Base-by-base conservation (phyloP, 2,888 invertebrate genomes). In the Liodrosophila aerea region DNA sequence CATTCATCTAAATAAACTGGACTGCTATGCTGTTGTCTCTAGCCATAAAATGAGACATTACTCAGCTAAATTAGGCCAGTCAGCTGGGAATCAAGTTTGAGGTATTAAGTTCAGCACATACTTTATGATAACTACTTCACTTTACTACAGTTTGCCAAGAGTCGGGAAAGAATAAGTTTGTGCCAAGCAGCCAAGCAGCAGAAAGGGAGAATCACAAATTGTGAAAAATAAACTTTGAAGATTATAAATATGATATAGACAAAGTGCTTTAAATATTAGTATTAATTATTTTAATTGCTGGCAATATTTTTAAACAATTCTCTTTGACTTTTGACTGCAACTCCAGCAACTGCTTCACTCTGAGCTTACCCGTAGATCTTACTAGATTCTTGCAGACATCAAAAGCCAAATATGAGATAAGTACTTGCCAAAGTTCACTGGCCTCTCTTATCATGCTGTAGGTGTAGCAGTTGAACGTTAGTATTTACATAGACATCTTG, bases 401-500 rank as follows among this genome's bases (percentile, higher is more conserved):
- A 61, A 61, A 61, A 41, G 9, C 15, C 47, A 52, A 54, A 29
- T 27, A 29, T 36, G 37, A 4, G 53, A 59, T 45, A 58, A 44
- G 52, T 41, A 52, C 58, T 49, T 47, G 18, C 11, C 16, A 22
- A 34, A 64, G 64, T 60, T 56, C 50, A 69, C 29, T 56, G 52
- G 37, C 64, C 60, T 43, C n/a, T 31, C 39, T 47, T 50, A 46
- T 29, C 15, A 18, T 12, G 49, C 22, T 22, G 22, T 4, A 22
- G 22, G 22, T 22, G 22, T 22, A 22, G 11, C n/a, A 49, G 50
- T 40, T 33, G 13, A 41, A 15, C n/a, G 15, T 33, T 39, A 49
- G 57, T 60, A 40, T 57, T 65, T 69, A 51, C 61, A 40, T 47
- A 51, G 65, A 53, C 43, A 34, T 56, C 47, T 56, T 46, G 53